These are phyloP conservation scores for Dicentrarchus labrax DNA, from an alignment of 2,113 vertebrate species.

Conservation along the genomic window DNA sequence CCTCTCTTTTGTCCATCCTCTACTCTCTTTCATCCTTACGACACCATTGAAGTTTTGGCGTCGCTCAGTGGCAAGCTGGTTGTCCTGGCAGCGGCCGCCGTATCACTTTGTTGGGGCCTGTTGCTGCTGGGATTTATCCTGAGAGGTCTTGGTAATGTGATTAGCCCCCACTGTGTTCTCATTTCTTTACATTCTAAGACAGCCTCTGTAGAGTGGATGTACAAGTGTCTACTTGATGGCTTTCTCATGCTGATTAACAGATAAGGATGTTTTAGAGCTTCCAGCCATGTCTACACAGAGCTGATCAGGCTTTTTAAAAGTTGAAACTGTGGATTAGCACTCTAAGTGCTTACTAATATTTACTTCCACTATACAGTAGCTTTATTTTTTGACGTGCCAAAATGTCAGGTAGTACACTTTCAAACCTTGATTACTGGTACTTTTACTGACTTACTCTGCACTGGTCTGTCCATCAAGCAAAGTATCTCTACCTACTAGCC, in stretches of 20 bases:
- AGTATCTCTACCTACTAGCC: background rate
- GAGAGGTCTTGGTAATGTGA: slow-evolving; percentile 32
- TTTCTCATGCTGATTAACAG: slow-evolving; percentile 42
- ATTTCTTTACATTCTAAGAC: slow-evolving; percentile 24
- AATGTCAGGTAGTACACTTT: background rate
- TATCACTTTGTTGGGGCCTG: background rate
- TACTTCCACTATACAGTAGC: background rate
- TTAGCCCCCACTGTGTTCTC: slow-evolving; percentile 31
- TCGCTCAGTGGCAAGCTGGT: background rate
- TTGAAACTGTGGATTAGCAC: background rate
- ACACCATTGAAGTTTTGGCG: slow-evolving; percentile 27
- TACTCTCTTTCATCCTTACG: background rate
- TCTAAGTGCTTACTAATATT: background rate
- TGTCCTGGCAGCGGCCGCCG: background rate
- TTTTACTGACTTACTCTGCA: background rate
- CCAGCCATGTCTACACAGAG: background rate
- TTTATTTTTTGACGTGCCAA: background rate
- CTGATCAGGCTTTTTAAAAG: background rate
- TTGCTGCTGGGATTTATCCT: background rate
- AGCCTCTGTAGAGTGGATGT: slow-evolving; percentile 1
- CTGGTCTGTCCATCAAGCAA: background rate
- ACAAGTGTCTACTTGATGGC: slow-evolving; percentile 21
- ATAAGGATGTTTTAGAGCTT: background rate
- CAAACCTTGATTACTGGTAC: too few species aligned
- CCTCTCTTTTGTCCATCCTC: background rate